Base-by-base conservation (phyloP, 2,888 invertebrate genomes). In the Rhyacophila evoluta region DNA sequence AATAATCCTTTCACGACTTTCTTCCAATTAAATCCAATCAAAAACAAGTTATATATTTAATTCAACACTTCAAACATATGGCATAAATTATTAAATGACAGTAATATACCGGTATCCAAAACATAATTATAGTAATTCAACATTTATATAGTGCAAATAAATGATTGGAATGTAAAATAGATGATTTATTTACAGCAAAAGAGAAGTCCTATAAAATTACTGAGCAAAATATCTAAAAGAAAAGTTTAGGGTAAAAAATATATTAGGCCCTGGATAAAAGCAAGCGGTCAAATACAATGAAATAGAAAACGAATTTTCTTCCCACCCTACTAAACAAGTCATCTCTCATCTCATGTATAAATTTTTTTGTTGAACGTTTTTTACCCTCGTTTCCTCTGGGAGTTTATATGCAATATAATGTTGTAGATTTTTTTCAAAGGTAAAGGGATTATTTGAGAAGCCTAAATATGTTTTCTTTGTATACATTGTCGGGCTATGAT, bases 301-400 rank as follows among this genome's bases (percentile, higher is more conserved):
- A 55, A 55, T 55, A 8, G 55, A 55, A 25, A 12, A 55, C 55
- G 25, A 19, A 55, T 55, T 55, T 55, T 41, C 8, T 2, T 1
- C 25, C 25, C 55, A 55, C 3, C 55, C 25, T 55, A 8, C 55
- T n/a, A 55, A 55, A 55, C 25, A 55, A 41, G 6, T 25, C 55
- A 55, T 55, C 55, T 55, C 55, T 55, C 55, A 55, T 55, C 55
- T 55, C 55, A 55, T 55, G 55, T 25, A 55, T 55, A 55, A 25
- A 0, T 55, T 55, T 55, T 15, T 55, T 55, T 19, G 10, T 8
- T 55, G 55, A 55, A 10, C 55, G 55, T 55, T 55, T 55, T 25
- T 55, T 19, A 25, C 55, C 55, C 12, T 55, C 2, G 15, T 25
- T 19, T 55, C 55, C 10, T 25, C 25, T 5, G 55, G 25, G 55